These are phyloP conservation scores for Harmothoe impar DNA, from an alignment of 2,888 invertebrate species.

Conservation along the genomic window DNA sequence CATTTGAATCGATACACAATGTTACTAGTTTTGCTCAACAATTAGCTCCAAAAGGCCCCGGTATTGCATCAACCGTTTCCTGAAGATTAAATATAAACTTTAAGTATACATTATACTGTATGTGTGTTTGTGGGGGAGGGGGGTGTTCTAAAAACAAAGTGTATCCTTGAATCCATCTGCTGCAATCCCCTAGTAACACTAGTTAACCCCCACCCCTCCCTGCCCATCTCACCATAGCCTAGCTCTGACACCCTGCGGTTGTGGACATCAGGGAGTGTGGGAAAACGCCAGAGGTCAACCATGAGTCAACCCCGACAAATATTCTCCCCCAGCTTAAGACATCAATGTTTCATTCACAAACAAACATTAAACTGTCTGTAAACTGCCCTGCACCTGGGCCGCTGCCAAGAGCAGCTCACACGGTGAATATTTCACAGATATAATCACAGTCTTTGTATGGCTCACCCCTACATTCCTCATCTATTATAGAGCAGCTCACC, in stretches of 20 bases:
- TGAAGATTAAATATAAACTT: too few relatives aligned
- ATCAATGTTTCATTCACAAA: conserved; percentile 25
- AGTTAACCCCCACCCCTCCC: too few relatives aligned
- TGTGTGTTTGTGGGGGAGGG: too few relatives aligned
- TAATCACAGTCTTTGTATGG: conserved; percentile 26
- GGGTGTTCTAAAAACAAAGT: too few relatives aligned
- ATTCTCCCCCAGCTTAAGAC: neutral
- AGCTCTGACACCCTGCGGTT: neutral
- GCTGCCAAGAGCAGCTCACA: neutral
- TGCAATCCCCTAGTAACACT: too few relatives aligned
- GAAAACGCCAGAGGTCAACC: neutral
- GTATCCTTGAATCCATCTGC: too few relatives aligned
- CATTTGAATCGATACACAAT: too few relatives aligned
- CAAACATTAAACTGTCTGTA: neutral
- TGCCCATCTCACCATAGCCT: too few relatives aligned
- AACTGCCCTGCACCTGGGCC: conserved; percentile 6
- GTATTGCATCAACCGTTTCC: too few relatives aligned
- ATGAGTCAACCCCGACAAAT: conserved; percentile 8
- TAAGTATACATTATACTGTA: too few relatives aligned
- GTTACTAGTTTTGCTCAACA: too few relatives aligned
- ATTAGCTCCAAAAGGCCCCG: too few relatives aligned
- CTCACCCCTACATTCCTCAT: neutral
- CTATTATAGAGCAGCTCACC: neutral
- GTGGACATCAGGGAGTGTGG: conserved; percentile 19
- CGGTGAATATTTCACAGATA: conserved; percentile 47